Conservation (phyloP, 2,888 invertebrate species). For the Podotricha telesiphe region DNA sequence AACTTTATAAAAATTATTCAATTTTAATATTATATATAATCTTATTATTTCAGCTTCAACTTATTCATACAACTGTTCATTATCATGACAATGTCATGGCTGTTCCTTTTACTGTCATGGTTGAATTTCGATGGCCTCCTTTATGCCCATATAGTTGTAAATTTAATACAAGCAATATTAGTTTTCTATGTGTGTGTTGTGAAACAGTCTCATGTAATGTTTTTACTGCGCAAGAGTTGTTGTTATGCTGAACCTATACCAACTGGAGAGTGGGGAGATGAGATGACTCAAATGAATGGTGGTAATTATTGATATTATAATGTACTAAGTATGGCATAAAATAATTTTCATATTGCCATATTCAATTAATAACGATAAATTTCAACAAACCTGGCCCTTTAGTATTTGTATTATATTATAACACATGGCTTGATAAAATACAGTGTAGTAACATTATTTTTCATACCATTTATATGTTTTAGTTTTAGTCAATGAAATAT, state of each 20-base stretch:
- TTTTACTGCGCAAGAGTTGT: slow-evolving; percentile 90
- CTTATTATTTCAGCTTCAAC: slow-evolving; percentile 86
- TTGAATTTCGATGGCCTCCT: slow-evolving; percentile 88
- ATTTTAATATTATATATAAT: not conserved
- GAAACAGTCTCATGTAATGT: slow-evolving; percentile 91
- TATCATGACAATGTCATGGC: slow-evolving; percentile 90
- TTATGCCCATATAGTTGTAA: slow-evolving; percentile 90
- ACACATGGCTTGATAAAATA: not conserved
- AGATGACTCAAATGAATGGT: slow-evolving; percentile 94
- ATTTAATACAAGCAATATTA: slow-evolving; percentile 89
- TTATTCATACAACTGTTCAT: slow-evolving; percentile 90
- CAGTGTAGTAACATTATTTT: too few relatives aligned
- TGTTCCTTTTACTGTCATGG: slow-evolving; percentile 90
- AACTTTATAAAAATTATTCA: too few relatives aligned
- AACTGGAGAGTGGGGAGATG: slow-evolving; percentile 93
- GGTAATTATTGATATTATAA: slow-evolving; percentile 66
- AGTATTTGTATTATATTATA: not conserved
- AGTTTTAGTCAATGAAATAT: too few relatives aligned
- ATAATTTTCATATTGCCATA: not conserved
- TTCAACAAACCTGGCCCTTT: not conserved
- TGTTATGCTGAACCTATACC: slow-evolving; percentile 89
- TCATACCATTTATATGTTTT: not conserved
- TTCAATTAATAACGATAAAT: not conserved
- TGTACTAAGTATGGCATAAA: not conserved
- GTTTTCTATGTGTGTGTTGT: slow-evolving; percentile 90